Evolutionary conservation across 2,113 vertebrate genomes (phyloP).

Genomic region (Dascyllus trimaculatus): DNA sequence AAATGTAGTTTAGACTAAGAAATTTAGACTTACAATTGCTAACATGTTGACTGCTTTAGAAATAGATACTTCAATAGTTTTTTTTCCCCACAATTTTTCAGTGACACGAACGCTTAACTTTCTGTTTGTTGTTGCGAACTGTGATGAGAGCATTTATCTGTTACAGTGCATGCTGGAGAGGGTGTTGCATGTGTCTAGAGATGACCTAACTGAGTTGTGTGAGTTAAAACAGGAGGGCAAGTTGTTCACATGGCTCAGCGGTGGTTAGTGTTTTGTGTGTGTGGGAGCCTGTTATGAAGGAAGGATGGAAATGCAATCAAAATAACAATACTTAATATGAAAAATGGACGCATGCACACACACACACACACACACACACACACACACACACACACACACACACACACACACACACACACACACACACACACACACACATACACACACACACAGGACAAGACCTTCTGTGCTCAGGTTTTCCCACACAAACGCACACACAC

Average conservation of each 20-base stretch:
- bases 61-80: no score
- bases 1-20: no score
- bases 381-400: conserved; percentile 44
- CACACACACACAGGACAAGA: conserved; percentile 30
- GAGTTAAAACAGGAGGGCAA: not conserved
- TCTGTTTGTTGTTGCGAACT: no score
- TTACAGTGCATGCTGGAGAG: no score
- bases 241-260: not conserved
- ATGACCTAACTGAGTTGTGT: not conserved
- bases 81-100: no score
- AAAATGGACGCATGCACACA: not conserved
- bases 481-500: conserved; percentile 65
- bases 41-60: no score
- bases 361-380: conserved; percentile 40
- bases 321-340: conserved; percentile 27
- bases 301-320: conserved; percentile 26
- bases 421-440: conserved; percentile 50
- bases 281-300: not conserved
- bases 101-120: no score
- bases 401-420: not conserved
- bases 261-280: not conserved
- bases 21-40: no score
- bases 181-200: not conserved
- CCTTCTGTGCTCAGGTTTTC: conserved; percentile 50
- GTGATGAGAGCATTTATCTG: no score